Evolutionary conservation across 2,113 vertebrate species (phyloP), one percentile per base, ranked within the genome.

Genomic region (Heloderma charlesbogerti): DNA sequence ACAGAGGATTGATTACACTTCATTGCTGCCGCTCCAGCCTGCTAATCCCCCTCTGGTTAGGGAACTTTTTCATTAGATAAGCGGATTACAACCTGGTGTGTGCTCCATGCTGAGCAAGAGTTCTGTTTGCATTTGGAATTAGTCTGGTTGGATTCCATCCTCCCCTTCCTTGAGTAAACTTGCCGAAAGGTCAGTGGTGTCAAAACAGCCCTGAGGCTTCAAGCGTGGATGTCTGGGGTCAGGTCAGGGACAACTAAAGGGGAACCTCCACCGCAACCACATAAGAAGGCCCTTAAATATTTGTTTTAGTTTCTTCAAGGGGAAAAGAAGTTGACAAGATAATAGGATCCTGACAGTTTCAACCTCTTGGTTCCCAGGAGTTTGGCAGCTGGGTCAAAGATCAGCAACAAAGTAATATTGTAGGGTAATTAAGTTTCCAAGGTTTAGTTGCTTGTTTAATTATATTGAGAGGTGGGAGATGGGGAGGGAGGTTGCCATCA

Each of bases 21-120:
- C 92, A 88, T 45, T 48, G 91, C 94, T 92, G 89, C 95, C 92
- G 93, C 89, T 92, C 89, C 87, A 94, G 92, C 91, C 89, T 92
- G 90, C 93, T 96, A 92, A 96, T 95, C 96, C 92, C 95, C 86
- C 92, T 90, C 91, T 91, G 95, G 25, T 93, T 93, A 91, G 93
- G 94, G 87, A 92, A 92, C 91, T 94, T 95, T 85, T 95, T 89
- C 79, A 66, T 78, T 90, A 94, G 95, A 91, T 96, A 92, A 96
- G 82, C 90, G 3, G 29, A 93, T 91, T 4, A 29, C 57, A 12
- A 92, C 90, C 93, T 88, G 88, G 84, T 85, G 91, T 83, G 95
- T 83, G 67, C 92, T 86, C 89, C 90, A 66, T 85, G 93, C 95
- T 88, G 90, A 74, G 89, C 87, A 86, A 92, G 93, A 89, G 88